Base-by-base conservation (phyloP, 1,140 invertebrate species). In the Sycobia sp. region DNA sequence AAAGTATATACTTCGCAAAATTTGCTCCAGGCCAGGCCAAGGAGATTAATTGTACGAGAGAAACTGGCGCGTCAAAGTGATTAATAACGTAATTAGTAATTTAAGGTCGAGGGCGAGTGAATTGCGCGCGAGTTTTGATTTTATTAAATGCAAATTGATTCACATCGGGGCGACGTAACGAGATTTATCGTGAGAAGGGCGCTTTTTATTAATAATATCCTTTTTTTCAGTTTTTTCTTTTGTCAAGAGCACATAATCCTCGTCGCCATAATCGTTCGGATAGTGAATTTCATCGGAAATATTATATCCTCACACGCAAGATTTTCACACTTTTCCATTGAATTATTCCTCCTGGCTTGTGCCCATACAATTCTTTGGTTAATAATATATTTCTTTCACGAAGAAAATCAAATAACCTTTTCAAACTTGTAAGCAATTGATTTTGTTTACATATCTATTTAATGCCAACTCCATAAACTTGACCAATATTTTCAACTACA, bases 11-110 rank as follows among this genome's bases (percentile, higher is more conserved):
- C 51, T 55, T 55, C 32, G n/a, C 43, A 11, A 49, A 62, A 62
- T 39, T 55, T 16, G 60, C 60, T 62, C n/a, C 22, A 14, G 59
- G 58, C 36, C 27, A 27, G 25, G 49, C 36, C 27, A 55, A 13
- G 34, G 43, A 62, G 51, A 62, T 62, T 62, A 62, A 62, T 62
- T 49, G 39, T 53, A 39, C 50, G 36, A 38, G 51, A 49, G 43
- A 55, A 47, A 62, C 50, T n/a, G 18, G 50, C 59, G 41, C 32
- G 59, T 62, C 49, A 55, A 62, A 46, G 60, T 62, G 60, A 62
- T 62, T 62, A 55, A 62, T 62, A 55, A 49, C 51, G 51, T 62
- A 62, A 62, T 62, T 62, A 62, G 51, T 53, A 43, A 62, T 55
- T 62, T 62, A 62, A 55, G 34, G 43, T 55, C 43, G 60, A 41